Evolutionary conservation across 2,888 invertebrate species (phyloP).

Genomic region (Sialis fuliginosa): DNA sequence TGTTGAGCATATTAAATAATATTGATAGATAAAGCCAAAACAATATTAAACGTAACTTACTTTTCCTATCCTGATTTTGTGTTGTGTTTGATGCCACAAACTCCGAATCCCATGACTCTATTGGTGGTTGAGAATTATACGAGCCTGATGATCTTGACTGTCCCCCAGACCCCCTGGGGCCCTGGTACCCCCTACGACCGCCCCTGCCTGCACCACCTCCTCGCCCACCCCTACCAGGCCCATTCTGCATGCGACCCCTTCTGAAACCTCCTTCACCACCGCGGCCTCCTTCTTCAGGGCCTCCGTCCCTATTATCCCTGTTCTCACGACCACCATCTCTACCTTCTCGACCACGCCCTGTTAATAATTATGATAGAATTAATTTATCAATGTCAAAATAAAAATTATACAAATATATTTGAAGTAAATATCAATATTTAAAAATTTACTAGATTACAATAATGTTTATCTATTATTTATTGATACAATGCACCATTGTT

Average conservation of each 20-base stretch:
- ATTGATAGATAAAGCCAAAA: too few relatives aligned
- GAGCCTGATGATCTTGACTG: conserved; percentile 12
- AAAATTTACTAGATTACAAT: neutral
- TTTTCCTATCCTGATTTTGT: neutral
- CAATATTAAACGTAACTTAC: neutral
- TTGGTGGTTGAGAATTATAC: conserved; percentile 15
- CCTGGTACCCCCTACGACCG: conserved; percentile 22
- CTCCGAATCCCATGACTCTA: conserved; percentile 36
- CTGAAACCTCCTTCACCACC: conserved; percentile 14
- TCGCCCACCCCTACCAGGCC: conserved; percentile 33
- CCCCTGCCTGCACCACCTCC: conserved; percentile 29
- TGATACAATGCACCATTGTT: neutral
- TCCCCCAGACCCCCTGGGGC: conserved; percentile 22
- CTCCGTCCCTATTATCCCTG: conserved; percentile 22
- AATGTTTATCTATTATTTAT: neutral
- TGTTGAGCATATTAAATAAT: neutral
- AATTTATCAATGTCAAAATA: neutral
- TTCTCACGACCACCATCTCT: conserved; percentile 15
- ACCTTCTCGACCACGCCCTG: conserved; percentile 10
- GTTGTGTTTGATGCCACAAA: conserved; percentile 21
- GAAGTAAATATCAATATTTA: neutral
- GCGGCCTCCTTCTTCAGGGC: conserved; percentile 20
- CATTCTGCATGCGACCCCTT: conserved; percentile 16
- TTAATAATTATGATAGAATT: neutral
- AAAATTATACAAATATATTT: neutral